Evolutionary conservation across 2,113 vertebrate genomes (phyloP).

Genomic region (Salminus brasiliensis): DNA sequence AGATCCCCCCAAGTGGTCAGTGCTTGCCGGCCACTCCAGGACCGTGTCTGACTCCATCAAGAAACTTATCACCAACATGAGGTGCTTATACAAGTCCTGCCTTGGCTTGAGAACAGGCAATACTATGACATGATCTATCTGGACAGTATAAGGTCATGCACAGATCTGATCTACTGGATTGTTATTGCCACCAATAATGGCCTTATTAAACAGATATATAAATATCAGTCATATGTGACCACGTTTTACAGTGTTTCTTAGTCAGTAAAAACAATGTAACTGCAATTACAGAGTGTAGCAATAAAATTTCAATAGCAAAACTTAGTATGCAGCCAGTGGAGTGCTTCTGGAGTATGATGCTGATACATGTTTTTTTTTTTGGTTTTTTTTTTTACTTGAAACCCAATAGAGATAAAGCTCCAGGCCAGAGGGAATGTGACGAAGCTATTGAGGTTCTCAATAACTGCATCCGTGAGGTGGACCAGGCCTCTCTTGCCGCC

Average conservation of each 20-base stretch:
- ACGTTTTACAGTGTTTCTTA: too few species aligned
- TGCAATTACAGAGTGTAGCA: too few species aligned
- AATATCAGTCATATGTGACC: too few species aligned
- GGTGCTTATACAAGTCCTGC: constrained; percentile 69
- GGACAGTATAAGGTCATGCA: too few species aligned
- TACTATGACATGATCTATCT: too few species aligned
- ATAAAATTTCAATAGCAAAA: too few species aligned
- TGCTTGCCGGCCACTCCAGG: constrained; percentile 92
- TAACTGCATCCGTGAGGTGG: constrained; percentile 90
- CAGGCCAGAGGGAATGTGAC: constrained; percentile 94
- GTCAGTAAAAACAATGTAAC: too few species aligned
- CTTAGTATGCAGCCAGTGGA: too few species aligned
- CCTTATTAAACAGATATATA: too few species aligned
- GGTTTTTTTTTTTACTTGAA: constrained; percentile 7
- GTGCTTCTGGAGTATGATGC: background rate
- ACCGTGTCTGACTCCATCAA: constrained; percentile 98
- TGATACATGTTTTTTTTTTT: constrained; percentile 1
- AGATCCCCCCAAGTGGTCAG: constrained; percentile 94
- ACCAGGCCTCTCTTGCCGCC: constrained; percentile 93
- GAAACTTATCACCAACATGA: constrained; percentile 98
- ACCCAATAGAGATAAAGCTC: constrained; percentile 89
- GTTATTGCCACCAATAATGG: too few species aligned
- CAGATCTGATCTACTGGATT: too few species aligned
- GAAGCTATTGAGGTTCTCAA: constrained; percentile 92
- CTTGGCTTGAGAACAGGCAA: too few species aligned